A percentile compares a stretch with the other conserved stretches of the same genome.
These are phyloP conservation scores for Taenioides sp. DNA, from an alignment of 2,797 vertebrate genomes.

Conservation along the genomic window DNA sequence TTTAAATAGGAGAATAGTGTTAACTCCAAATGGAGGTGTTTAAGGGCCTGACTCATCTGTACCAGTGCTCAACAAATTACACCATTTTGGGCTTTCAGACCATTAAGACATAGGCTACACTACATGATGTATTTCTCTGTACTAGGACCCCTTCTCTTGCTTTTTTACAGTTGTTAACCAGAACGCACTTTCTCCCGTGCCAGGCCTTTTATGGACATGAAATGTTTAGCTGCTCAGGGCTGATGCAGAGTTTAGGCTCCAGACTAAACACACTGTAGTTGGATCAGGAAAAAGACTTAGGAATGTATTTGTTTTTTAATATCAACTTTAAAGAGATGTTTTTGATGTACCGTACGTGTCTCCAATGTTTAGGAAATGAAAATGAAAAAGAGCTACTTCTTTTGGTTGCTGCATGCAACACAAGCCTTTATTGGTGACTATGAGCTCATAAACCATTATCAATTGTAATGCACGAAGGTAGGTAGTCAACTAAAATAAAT, in stretches of 20 bases:
- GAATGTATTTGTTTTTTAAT: not conserved
- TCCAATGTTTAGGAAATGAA: not conserved
- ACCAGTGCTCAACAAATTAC: not conserved
- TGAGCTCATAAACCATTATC: not conserved
- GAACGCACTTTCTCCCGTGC: constrained; percentile 25
- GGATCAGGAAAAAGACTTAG: not conserved
- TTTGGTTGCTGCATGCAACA: too few species aligned
- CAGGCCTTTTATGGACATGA: constrained; percentile 66
- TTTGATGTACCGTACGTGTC: not conserved
- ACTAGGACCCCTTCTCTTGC: not conserved
- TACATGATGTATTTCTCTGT: constrained; percentile 1
- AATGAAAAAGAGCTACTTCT: not conserved
- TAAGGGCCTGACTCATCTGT: not conserved
- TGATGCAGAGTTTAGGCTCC: constrained; percentile 47
- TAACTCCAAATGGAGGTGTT: not conserved
- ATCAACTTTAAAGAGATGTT: not conserved
- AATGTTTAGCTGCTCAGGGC: constrained; percentile 53
- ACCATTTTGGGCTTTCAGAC: not conserved
- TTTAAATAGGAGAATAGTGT: not conserved
- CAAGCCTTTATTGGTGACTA: too few species aligned
- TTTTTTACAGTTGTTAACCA: constrained; percentile 4
- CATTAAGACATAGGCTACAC: not conserved
- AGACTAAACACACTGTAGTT: constrained; percentile 56
- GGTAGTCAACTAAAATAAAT: not conserved
- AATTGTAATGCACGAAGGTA: not conserved